Evolutionary conservation across 2,113 vertebrate genomes (phyloP).

Genomic region (Macrotus californicus): DNA sequence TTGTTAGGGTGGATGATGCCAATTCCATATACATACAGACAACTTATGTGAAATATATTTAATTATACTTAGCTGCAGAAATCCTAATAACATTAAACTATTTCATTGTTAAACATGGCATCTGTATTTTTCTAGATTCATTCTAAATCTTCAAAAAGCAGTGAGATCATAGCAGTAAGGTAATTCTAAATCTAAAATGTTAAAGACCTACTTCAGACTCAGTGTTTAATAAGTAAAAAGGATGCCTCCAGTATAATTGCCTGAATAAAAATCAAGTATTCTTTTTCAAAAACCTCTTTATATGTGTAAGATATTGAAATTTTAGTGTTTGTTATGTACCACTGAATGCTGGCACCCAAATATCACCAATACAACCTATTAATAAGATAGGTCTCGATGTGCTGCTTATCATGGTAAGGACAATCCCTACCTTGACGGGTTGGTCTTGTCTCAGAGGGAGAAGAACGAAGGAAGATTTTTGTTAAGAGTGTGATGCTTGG

Average conservation of each 20-base stretch:
- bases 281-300: not conserved
- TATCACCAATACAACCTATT: not conserved
- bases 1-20: not conserved
- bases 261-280: not conserved
- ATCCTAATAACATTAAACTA: constrained; percentile 29
- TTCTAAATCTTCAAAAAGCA: constrained; percentile 46
- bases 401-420: not conserved
- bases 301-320: not conserved
- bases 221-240: constrained; percentile 32
- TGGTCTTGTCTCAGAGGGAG: not conserved
- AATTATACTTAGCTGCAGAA: not conserved
- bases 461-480: not conserved
- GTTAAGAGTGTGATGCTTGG: not conserved
- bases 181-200: constrained; percentile 21
- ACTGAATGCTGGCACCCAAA: not conserved
- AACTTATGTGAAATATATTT: constrained; percentile 14
- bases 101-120: constrained; percentile 2
- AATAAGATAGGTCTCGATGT: not conserved
- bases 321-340: not conserved
- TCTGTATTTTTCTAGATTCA: constrained; percentile 16
- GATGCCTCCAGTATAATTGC: not conserved
- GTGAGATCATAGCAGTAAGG: not conserved
- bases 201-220: constrained; percentile 18
- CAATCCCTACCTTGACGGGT: not conserved
- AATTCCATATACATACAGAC: not conserved